These are phyloP conservation scores for Arremon brunneinucha DNA, from an alignment of 2,797 vertebrate species.

Conservation along the genomic window DNA sequence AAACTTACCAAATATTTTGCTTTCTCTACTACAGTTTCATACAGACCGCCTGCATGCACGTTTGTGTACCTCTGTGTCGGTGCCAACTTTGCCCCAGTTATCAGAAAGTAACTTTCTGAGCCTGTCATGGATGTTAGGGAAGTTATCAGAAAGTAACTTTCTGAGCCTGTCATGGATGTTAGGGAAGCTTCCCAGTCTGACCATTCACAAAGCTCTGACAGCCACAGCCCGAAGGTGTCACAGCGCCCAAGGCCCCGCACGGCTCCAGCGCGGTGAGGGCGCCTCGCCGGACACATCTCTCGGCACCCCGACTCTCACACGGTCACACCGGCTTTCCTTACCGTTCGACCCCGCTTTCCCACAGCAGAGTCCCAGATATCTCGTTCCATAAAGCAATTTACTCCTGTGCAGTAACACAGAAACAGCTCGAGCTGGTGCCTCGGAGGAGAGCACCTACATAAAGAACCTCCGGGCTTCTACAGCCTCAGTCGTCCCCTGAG, in stretches of 20 bases:
- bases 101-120: not conserved
- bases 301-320: not conserved
- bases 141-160: not conserved
- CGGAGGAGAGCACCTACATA: not conserved
- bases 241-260: not conserved
- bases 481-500: not conserved
- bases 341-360: not conserved
- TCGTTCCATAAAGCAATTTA: not conserved
- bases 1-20: not conserved
- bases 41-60: fast-evolving
- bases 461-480: not conserved
- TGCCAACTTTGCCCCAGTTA: not conserved
- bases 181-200: not conserved
- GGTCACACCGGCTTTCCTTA: not conserved
- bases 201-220: too few relatives aligned
- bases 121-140: not conserved
- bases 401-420: not conserved
- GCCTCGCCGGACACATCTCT: not conserved
- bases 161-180: not conserved
- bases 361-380: not conserved
- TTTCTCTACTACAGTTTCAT: not conserved
- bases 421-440: not conserved
- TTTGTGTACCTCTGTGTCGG: not conserved
- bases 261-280: not conserved
- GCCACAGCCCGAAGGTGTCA: not conserved